A percentile compares a stretch with the other conserved stretches of the same genome.
phyloP scores from a whole-genome alignment of 2,888 invertebrate species.

The Alsophila aescularia region DNA sequence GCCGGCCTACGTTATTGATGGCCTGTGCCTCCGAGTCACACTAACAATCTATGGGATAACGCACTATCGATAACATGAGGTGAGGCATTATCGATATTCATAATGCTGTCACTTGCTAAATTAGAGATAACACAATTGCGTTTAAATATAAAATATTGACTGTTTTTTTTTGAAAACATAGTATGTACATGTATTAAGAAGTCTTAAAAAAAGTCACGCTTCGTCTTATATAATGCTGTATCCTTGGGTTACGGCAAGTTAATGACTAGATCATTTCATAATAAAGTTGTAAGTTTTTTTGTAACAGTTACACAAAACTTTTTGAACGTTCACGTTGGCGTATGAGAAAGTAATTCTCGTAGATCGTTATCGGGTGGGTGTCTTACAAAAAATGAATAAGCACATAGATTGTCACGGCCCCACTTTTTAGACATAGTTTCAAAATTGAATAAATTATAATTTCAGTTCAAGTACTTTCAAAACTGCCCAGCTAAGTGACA shows the following conservation, averaged over 20 bases:
- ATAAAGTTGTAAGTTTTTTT: slow-evolving; percentile 26
- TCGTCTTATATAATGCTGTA: slow-evolving; percentile 7
- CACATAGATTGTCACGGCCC: not conserved
- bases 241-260: slow-evolving; percentile 26
- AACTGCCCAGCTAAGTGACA: not conserved
- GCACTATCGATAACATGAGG: slow-evolving; percentile 26
- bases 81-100: slow-evolving; percentile 59
- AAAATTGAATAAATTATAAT: slow-evolving; percentile 29
- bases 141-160: no score
- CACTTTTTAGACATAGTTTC: slow-evolving; percentile 19
- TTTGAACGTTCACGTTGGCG: slow-evolving; percentile 43
- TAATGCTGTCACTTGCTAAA: slow-evolving; percentile 54
- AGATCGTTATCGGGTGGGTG: slow-evolving; percentile 66
- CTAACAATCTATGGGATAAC: slow-evolving; percentile 39
- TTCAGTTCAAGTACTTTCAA: slow-evolving; percentile 26
- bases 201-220: no score
- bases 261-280: slow-evolving; percentile 32
- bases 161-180: no score
- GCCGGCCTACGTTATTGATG: slow-evolving; percentile 61
- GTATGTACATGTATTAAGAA: no score
- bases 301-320: slow-evolving; percentile 10
- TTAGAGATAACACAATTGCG: slow-evolving; percentile 45
- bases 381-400: slow-evolving; percentile 47
- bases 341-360: slow-evolving; percentile 60
- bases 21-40: slow-evolving; percentile 37